Evolutionary conservation across 1,140 invertebrate species (phyloP).

Genomic region (Thalassaphorura encarpata): DNA sequence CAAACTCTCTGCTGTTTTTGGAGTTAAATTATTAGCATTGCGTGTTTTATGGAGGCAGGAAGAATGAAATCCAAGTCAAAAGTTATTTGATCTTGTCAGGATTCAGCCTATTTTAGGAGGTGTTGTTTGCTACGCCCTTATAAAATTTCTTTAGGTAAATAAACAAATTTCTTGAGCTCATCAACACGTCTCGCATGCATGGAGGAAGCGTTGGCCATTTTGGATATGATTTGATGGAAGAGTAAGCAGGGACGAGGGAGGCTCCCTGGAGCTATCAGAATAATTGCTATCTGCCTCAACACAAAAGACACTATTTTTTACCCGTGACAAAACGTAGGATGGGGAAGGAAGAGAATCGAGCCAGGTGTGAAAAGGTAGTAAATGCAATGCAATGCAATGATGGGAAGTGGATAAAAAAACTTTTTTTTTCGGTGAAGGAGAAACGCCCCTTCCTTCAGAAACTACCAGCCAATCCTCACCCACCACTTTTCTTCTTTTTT

Average conservation of each 20-base stretch:
- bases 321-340: slow-evolving; percentile 19
- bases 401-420: background rate
- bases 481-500: slow-evolving; percentile 5
- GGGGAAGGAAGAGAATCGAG: slow-evolving; percentile 14
- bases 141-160: too few relatives aligned
- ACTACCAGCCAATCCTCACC: slow-evolving; percentile 16
- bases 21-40: too few relatives aligned
- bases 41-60: too few relatives aligned
- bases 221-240: slow-evolving; percentile 29
- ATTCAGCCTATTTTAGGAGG: too few relatives aligned
- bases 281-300: slow-evolving; percentile 32
- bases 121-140: too few relatives aligned
- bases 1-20: too few relatives aligned
- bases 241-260: slow-evolving; percentile 26
- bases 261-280: slow-evolving; percentile 32
- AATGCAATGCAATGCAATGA: too few relatives aligned
- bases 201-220: slow-evolving; percentile 25
- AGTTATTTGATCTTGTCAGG: too few relatives aligned
- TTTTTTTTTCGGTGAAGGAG: background rate
- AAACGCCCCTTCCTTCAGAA: slow-evolving; percentile 22
- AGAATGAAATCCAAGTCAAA: too few relatives aligned
- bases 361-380: slow-evolving; percentile 26
- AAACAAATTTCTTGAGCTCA: too few relatives aligned
- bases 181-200: background rate
- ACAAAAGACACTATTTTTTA: too few relatives aligned